A percentile compares a stretch with the other conserved stretches of the same genome.
phyloP scores from a whole-genome alignment of 2,113 vertebrate species.

The Gasterosteus nipponicus region DNA sequence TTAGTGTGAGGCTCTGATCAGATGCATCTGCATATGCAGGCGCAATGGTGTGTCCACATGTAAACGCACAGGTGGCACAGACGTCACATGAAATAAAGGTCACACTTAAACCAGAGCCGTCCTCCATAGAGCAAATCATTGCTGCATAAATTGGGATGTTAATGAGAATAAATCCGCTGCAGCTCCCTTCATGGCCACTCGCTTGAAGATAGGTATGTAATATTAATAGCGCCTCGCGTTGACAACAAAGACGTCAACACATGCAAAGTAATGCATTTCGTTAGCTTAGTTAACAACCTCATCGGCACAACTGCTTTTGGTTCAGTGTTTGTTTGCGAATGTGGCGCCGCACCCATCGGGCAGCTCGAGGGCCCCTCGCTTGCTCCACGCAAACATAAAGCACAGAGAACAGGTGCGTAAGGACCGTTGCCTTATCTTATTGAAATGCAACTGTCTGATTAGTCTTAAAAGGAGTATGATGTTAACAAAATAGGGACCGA shows the following conservation, averaged over 20 bases:
- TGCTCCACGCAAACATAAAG: slow-evolving; percentile 29
- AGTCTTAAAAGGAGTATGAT: slow-evolving; percentile 1
- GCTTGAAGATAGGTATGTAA: slow-evolving; percentile 26
- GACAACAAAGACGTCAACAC: slow-evolving; percentile 42
- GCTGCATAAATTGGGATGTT: slow-evolving; percentile 42
- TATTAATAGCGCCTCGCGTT: slow-evolving; percentile 25
- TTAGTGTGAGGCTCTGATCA: not conserved
- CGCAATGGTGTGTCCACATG: not conserved
- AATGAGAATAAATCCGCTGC: slow-evolving; percentile 38
- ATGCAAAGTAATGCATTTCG: slow-evolving; percentile 46
- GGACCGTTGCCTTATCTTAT: slow-evolving; percentile 36
- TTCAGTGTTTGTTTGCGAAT: slow-evolving; percentile 23
- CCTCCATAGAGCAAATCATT: slow-evolving; percentile 32
- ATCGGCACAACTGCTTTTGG: slow-evolving; percentile 38
- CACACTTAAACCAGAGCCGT: not conserved
- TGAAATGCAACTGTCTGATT: slow-evolving; percentile 62
- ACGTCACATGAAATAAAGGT: slow-evolving; percentile 25
- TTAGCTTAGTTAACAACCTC: slow-evolving; percentile 54
- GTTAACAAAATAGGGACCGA: not conserved
- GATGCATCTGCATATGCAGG: not conserved
- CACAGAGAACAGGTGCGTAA: slow-evolving; percentile 23
- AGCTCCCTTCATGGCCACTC: slow-evolving; percentile 2
- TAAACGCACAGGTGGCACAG: slow-evolving; percentile 5
- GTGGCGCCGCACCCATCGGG: slow-evolving; percentile 5
- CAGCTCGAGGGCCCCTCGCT: slow-evolving; percentile 3